Conservation (phyloP, 64 coral and sea anemone species). For the Platygyra sinensis region DNA sequence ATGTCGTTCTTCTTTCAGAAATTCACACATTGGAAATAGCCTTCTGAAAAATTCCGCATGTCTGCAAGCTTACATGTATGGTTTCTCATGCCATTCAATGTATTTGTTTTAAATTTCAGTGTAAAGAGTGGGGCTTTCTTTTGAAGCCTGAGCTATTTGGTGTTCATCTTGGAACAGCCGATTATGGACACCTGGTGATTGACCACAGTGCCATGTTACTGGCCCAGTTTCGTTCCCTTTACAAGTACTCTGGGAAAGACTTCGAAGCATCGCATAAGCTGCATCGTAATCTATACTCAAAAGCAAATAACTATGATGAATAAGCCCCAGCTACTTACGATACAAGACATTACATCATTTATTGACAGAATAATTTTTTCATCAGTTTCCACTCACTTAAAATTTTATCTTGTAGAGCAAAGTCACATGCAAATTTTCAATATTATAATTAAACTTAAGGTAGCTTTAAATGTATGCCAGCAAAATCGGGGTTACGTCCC, state of each 20-base stretch:
- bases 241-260: constrained; percentile 43
- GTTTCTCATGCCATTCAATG: background rate
- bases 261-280: constrained; percentile 54
- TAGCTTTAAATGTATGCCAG: too few relatives aligned
- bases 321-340: too few relatives aligned
- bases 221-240: constrained; percentile 13
- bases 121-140: constrained; percentile 33
- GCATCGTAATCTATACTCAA: constrained; percentile 38
- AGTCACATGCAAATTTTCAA: too few relatives aligned
- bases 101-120: constrained; percentile 14
- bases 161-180: constrained; percentile 29
- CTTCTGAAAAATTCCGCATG: too few relatives aligned
- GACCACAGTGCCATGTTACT: constrained; percentile 54
- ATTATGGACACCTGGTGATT: constrained; percentile 31
- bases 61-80: background rate
- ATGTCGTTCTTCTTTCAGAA: too few relatives aligned
- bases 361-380: too few relatives aligned
- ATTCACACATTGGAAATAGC: too few relatives aligned
- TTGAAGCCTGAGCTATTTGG: constrained; percentile 32
- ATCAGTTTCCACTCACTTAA: too few relatives aligned
- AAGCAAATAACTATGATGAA: constrained; percentile 53
- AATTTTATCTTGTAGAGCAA: too few relatives aligned
- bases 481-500: too few relatives aligned
- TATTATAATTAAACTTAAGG: too few relatives aligned
- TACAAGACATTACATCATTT: too few relatives aligned